phyloP scores from a whole-genome alignment of 1,140 invertebrate genomes.

The Nebria ingens region DNA sequence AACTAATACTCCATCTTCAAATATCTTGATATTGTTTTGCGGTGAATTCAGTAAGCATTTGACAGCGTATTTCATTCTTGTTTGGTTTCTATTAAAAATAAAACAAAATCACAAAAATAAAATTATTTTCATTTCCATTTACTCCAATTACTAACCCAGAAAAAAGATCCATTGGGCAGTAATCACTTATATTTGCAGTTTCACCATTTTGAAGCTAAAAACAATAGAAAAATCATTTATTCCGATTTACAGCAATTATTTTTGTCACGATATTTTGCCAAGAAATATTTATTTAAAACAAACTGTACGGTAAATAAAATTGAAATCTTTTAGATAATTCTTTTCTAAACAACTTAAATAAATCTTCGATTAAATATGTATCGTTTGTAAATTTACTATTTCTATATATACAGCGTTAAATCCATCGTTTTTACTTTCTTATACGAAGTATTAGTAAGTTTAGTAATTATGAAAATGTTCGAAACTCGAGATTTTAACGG shows the following conservation, averaged over 20 bases:
- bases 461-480: too few species aligned
- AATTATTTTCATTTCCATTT: neutral
- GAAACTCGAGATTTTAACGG: too few species aligned
- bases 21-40: neutral
- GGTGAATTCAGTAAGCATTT: neutral
- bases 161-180: slow-evolving; percentile 1
- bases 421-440: too few species aligned
- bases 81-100: neutral
- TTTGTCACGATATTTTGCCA: neutral
- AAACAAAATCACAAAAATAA: neutral
- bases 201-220: neutral
- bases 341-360: too few species aligned
- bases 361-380: too few species aligned
- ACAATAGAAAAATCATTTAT: neutral
- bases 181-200: neutral
- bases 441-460: too few species aligned
- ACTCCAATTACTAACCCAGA: neutral
- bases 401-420: too few species aligned
- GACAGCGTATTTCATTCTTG: neutral
- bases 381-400: neutral
- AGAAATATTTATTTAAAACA: neutral
- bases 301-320: too few species aligned
- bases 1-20: neutral
- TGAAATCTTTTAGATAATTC: too few species aligned
- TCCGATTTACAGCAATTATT: neutral